Percentiles rank a stretch among this genome's conserved stretches.
phyloP scores from a whole-genome alignment of 2,113 vertebrate genomes.

The Cromileptes altivelis region DNA sequence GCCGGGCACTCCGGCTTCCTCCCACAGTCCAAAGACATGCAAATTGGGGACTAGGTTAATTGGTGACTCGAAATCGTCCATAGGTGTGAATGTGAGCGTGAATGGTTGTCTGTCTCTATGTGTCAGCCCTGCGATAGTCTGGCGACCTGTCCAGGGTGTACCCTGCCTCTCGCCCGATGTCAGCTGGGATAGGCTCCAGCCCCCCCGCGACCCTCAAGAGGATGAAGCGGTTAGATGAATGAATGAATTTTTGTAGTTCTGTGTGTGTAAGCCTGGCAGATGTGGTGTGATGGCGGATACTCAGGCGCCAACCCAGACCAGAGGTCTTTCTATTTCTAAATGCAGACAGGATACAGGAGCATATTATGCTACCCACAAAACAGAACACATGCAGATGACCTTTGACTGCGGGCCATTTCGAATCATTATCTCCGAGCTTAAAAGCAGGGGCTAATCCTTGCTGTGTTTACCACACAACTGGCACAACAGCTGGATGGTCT shows the following conservation, averaged over 20 bases:
- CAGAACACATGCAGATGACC: constrained; percentile 54
- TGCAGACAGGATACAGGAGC: constrained; percentile 43
- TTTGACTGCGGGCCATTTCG: constrained; percentile 62
- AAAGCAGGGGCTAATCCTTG: constrained; percentile 72
- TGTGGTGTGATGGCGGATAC: constrained; percentile 27
- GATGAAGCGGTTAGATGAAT: too few species aligned
- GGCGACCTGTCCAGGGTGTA: too few species aligned
- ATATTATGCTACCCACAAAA: constrained; percentile 51
- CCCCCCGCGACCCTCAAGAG: too few species aligned
- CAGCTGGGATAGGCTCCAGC: too few species aligned
- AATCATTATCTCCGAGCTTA: constrained; percentile 73
- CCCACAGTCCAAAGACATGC: too few species aligned
- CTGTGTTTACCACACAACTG: constrained; percentile 71
- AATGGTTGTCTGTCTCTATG: too few species aligned
- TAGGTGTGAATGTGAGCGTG: too few species aligned
- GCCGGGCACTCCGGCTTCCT: too few species aligned
- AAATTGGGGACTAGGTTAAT: too few species aligned
- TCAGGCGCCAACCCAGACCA: constrained; percentile 19
- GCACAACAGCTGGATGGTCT: constrained; percentile 76
- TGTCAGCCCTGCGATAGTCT: too few species aligned
- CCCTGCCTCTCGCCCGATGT: too few species aligned
- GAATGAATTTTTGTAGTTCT: constrained; percentile 1
- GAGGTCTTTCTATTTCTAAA: constrained; percentile 53
- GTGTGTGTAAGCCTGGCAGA: not conserved
- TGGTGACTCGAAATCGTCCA: too few species aligned